Evolutionary conservation across 2,113 vertebrate species (phyloP).

Genomic region (Siniperca chuatsi): DNA sequence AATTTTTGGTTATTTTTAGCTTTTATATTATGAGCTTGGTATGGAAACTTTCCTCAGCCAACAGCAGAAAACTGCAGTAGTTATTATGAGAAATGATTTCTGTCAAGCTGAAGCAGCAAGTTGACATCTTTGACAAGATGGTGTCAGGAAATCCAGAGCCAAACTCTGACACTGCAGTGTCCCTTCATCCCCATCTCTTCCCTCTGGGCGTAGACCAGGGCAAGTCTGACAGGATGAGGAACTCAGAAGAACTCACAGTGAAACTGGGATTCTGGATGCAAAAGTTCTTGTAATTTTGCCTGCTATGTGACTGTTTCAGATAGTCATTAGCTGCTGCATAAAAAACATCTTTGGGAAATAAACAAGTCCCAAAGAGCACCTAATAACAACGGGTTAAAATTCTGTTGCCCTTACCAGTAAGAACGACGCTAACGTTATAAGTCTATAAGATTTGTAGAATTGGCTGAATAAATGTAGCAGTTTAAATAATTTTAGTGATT

Average conservation of each 20-base stretch:
- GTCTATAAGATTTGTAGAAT: neutral
- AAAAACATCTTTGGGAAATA: neutral
- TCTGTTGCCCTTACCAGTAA: neutral
- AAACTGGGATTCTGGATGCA: neutral
- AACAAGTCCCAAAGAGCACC: neutral
- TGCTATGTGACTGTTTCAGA: neutral
- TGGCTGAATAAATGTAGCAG: neutral
- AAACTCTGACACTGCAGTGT: conserved; percentile 40
- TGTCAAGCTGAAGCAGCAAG: conserved; percentile 37
- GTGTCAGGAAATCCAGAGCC: conserved; percentile 48
- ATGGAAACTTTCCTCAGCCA: conserved; percentile 5
- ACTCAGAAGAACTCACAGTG: neutral
- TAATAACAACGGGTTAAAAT: neutral
- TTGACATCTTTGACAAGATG: conserved; percentile 54
- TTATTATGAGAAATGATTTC: conserved; percentile 32
- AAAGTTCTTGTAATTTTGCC: neutral
- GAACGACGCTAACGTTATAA: neutral
- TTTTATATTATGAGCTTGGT: neutral
- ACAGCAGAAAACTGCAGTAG: neutral
- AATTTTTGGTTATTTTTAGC: neutral
- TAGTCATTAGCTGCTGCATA: neutral
- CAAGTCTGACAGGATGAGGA: conserved; percentile 28
- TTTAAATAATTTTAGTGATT: neutral
- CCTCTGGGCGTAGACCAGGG: conserved; percentile 15
- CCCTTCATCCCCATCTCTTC: conserved; percentile 30